Conservation (phyloP, 2,888 invertebrate genomes). For the Epinotia demarniana region DNA sequence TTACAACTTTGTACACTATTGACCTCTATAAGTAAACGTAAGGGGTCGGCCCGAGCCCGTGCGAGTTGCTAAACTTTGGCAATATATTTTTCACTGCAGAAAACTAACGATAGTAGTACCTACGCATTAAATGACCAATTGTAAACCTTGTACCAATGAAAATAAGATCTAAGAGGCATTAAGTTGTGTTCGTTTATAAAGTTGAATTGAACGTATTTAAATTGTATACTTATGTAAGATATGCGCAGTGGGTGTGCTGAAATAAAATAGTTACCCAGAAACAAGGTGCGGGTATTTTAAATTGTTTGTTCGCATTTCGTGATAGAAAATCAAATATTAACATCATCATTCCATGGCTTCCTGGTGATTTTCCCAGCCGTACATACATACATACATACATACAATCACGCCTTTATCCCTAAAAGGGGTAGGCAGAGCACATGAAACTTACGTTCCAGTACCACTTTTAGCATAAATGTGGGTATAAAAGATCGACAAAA, state of each 20-base stretch:
- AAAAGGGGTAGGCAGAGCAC: too few relatives aligned
- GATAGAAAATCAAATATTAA: too few relatives aligned
- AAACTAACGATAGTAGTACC: conserved; percentile 9
- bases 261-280: conserved; percentile 6
- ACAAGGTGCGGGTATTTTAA: neutral
- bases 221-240: neutral
- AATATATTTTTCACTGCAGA: conserved; percentile 41
- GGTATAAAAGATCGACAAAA: too few relatives aligned
- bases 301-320: too few relatives aligned
- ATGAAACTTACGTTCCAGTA: too few relatives aligned
- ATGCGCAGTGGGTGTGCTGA: conserved; percentile 11
- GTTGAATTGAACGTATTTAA: neutral
- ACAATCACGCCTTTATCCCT: too few relatives aligned
- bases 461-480: too few relatives aligned
- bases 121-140: neutral
- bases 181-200: neutral
- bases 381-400: too few relatives aligned
- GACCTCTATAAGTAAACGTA: conserved; percentile 29
- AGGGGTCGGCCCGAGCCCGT: conserved; percentile 14
- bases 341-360: too few relatives aligned
- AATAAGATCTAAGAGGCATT: neutral
- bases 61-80: conserved; percentile 25
- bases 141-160: neutral
- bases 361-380: too few relatives aligned
- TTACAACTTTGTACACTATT: conserved; percentile 28